Conservation (phyloP, 2,888 invertebrate genomes). For the Slavum lentiscoides region DNA sequence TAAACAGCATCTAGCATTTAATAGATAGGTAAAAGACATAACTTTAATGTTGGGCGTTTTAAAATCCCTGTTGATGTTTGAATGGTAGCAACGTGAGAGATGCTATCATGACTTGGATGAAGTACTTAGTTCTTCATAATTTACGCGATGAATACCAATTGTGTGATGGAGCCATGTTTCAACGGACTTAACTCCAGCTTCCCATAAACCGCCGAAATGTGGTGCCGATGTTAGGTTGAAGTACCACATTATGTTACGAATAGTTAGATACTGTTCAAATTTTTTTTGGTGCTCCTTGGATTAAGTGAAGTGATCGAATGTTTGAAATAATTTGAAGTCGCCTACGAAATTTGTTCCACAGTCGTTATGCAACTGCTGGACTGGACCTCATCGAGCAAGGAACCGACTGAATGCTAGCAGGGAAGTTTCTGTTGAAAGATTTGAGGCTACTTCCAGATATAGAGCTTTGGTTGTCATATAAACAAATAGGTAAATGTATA, state of each 20-base stretch:
- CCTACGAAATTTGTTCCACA: constrained; percentile 2
- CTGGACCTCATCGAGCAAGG: not conserved
- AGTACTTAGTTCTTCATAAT: constrained; percentile 8
- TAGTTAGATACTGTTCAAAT: not conserved
- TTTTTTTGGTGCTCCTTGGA: not conserved
- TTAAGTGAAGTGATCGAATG: not conserved
- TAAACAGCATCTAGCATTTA: no score
- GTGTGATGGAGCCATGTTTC: not conserved
- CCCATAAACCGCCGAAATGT: constrained; percentile 22
- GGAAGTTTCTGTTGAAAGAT: not conserved
- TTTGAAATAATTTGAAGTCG: not conserved
- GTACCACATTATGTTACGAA: not conserved
- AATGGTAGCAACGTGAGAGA: no score
- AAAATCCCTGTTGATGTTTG: no score
- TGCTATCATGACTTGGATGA: no score
- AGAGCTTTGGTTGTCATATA: not conserved
- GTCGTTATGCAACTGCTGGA: not conserved
- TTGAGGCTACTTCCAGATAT: not conserved
- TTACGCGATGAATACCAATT: not conserved
- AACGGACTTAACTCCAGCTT: not conserved
- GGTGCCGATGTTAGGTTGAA: constrained; percentile 28
- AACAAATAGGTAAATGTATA: not conserved
- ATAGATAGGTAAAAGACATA: no score
- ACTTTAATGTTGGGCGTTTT: no score
- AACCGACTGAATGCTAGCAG: not conserved